Conservation (phyloP, 2,888 invertebrate genomes). For the Entomobrya multifasciata region DNA sequence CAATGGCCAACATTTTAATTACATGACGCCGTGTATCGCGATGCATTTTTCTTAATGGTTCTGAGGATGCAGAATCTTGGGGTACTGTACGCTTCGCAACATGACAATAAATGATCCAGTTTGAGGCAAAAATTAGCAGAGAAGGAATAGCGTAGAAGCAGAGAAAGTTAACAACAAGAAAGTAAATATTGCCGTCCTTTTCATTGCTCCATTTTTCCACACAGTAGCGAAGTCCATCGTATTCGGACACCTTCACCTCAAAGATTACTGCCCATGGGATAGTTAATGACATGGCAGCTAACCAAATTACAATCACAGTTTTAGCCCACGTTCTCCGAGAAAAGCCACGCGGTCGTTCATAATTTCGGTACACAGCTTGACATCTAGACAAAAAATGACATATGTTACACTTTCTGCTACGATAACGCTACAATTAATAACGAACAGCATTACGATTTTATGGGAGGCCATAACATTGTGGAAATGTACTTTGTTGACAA, state of each 20-base stretch:
- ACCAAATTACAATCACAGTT: constrained; percentile 81
- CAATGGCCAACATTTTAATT: constrained; percentile 95
- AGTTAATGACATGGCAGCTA: constrained; percentile 81
- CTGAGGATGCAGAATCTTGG: constrained; percentile 82
- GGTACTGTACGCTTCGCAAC: constrained; percentile 93
- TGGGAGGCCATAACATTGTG: too few species aligned
- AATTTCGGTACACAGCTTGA: too few species aligned
- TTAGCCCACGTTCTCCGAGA: too few species aligned
- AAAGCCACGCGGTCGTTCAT: too few species aligned
- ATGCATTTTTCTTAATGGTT: constrained; percentile 85
- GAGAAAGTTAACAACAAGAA: constrained; percentile 92
- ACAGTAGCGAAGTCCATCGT: constrained; percentile 85
- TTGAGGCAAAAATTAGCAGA: constrained; percentile 93
- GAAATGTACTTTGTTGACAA: too few species aligned
- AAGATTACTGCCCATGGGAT: constrained; percentile 82
- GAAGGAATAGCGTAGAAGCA: constrained; percentile 95
- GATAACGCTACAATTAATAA: too few species aligned
- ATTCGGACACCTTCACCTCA: constrained; percentile 71
- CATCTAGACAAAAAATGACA: too few species aligned
- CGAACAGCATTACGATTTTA: too few species aligned
- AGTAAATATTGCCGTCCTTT: constrained; percentile 90
- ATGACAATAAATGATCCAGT: constrained; percentile 94
- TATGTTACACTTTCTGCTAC: too few species aligned
- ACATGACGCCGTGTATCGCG: constrained; percentile 97
- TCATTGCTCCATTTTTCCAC: constrained; percentile 93